These are phyloP conservation scores for Lutjanus argentimaculatus DNA, from an alignment of 2,797 vertebrate genomes.

Conservation along the genomic window DNA sequence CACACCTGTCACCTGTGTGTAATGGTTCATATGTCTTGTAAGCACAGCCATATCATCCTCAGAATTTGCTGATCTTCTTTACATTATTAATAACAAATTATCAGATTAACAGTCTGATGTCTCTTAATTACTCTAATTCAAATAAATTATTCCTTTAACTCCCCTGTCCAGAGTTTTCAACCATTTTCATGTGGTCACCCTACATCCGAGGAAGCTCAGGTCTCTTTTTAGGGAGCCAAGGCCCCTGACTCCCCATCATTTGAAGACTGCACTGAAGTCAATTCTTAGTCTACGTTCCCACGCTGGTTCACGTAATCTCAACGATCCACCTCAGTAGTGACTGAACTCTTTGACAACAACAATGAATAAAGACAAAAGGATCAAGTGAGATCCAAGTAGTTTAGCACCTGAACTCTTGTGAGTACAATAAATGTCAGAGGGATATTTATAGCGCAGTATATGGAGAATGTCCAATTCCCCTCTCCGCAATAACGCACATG, in stretches of 20 bases:
- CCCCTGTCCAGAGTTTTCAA: no score
- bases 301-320: conserved; percentile 20
- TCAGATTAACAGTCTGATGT: no score
- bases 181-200: no score
- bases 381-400: conserved; percentile 90
- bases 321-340: conserved; percentile 39
- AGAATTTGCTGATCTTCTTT: no score
- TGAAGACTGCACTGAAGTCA: not conserved
- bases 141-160: no score
- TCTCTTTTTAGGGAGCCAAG: not conserved
- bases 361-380: conserved; percentile 70
- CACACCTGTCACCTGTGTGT: no score
- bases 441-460: conserved; percentile 96
- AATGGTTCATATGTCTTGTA: no score
- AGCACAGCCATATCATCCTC: no score
- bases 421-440: conserved; percentile 96
- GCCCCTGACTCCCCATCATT: not conserved
- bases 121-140: no score
- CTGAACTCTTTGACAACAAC: conserved; percentile 47
- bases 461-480: conserved; percentile 94
- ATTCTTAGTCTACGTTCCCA: not conserved
- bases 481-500: conserved; percentile 89
- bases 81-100: no score
- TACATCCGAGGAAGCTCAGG: not conserved
- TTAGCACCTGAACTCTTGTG: conserved; percentile 96